Evolutionary conservation across 2,888 invertebrate genomes (phyloP), one percentile per base, ranked within the genome.

Genomic region (Cyclophora punctaria): DNA sequence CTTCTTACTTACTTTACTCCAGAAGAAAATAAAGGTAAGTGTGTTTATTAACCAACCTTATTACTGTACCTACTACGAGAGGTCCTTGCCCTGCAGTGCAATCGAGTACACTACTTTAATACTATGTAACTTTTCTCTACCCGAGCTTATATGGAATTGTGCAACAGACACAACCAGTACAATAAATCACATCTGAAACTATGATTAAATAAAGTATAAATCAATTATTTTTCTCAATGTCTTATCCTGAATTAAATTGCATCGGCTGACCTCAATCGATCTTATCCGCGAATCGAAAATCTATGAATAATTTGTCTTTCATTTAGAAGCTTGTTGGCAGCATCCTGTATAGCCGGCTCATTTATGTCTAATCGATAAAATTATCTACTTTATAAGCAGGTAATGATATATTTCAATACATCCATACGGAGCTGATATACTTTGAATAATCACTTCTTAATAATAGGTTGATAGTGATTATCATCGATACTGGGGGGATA

Each of bases 221-320:
- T 37, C 37, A 37, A 37, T 37, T 46, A 55, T 55, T 48, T 52
- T 49, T 46, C 47, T 51, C 46, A 46, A 50, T 49, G 46, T 46
- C 51, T 43, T 35, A 53, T 51, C 52, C 51, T 48, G 48, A 47
- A 40, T 49, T 66, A 72, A 69, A 73, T 74, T 71, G 70, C 64
- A 71, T 66, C 61, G 57, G 51, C 45, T 54, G 73, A 62, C 78
- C 78, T 76, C 68, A 66, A 64, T 59, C 46, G 70, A 73, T 74
- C 63, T 59, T 65, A 74, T 77, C 78, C 75, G 48, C 60, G 62
- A 61, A 57, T 71, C 65, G 55, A 71, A 75, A 73, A 71, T 69
- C 59, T 67, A 68, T 66, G 64, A 69, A 74, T 72, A 69, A 72
- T 69, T 67, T 71, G 67, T 70, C 72, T 70, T 65, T 63, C 62